Evolutionary conservation across 2,888 invertebrate species (phyloP), one percentile per base, ranked within the genome.

Genomic region (Meganola albula): DNA sequence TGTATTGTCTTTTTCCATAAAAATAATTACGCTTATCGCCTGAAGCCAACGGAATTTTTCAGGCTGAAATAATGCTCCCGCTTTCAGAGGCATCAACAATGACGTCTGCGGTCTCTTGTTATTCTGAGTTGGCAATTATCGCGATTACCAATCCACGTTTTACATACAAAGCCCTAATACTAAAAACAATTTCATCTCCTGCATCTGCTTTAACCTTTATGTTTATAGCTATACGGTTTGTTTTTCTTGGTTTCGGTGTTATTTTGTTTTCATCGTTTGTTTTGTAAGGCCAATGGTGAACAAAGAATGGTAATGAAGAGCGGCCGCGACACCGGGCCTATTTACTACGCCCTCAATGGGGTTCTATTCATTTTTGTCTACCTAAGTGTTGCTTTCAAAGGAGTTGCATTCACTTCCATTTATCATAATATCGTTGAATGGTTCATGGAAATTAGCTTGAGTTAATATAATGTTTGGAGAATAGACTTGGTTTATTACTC

Each of bases 291-390:
- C 48, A 33, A 42, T 28, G 37, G 34, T 31, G 49, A 55, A 65
- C 64, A 65, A 65, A 65, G 49, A 62, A 29, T 36, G 51, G 53
- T 67, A 67, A 64, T 63, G 68, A 67, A 59, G 58, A 42, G 49
- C 16, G 33, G 40, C 34, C 39, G 44, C 51, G 48, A 29, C 37
- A 24, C 37, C 28, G 41, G 9, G 35, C 40, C 52, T 60, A 51
- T 57, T 58, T 53, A 48, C 54, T 36, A 46, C 46, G 50, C 45
- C 49, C 46, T 60, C 62, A 55, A 58, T 55, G 46, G 50, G 35
- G 43, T 39, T 33, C 45, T 34, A 41, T 59, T 54, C 60, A 51
- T 37, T 28, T 44, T 47, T 50, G 52, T 53, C 54, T 44, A 51
- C 44, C 53, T 53, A 58, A 62, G 57, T 58, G 63, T 58, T 57